A percentile compares a stretch with the other conserved stretches of the same genome.
Evolutionary conservation across 2,888 invertebrate species (phyloP).

Genomic region (Amiota mariae): DNA sequence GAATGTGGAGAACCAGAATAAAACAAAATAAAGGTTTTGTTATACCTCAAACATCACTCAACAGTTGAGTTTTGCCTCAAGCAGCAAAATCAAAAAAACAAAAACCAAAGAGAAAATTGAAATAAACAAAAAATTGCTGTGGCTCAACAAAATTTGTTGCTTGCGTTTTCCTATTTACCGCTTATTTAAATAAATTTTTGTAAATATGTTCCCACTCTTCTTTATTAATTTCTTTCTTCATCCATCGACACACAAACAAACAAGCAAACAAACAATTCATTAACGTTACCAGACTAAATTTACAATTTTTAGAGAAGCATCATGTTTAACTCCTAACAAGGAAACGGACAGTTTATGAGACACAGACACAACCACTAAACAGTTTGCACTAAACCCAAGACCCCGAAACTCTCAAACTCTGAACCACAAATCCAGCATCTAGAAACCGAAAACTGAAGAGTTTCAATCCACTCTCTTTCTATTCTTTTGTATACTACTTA

Average conservation of each 20-base stretch:
- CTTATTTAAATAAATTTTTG: slow-evolving; percentile 18
- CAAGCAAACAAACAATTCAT: slow-evolving; percentile 23
- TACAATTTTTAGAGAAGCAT: neutral
- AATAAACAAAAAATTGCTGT: neutral
- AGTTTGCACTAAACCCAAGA: slow-evolving; percentile 11
- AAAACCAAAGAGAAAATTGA: neutral
- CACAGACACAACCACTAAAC: slow-evolving; percentile 57
- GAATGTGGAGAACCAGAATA: neutral
- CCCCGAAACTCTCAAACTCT: neutral
- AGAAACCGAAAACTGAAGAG: neutral
- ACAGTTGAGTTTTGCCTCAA: slow-evolving; percentile 7
- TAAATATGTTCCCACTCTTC: neutral
- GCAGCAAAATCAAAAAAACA: slow-evolving; percentile 11
- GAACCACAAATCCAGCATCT: neutral
- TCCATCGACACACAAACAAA: slow-evolving; percentile 1
- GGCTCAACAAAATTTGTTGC: too few relatives aligned
- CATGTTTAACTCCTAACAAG: slow-evolving; percentile 15
- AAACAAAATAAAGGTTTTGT: slow-evolving; percentile 16
- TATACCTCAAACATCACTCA: slow-evolving; percentile 25
- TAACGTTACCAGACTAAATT: slow-evolving; percentile 14
- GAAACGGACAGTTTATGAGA: slow-evolving; percentile 59
- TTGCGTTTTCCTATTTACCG: neutral
- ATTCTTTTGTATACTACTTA: neutral
- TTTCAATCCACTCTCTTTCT: neutral
- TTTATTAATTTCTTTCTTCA: neutral